These are phyloP conservation scores for Phrynosoma blainvillii DNA, from an alignment of 2,113 vertebrate species.

Conservation along the genomic window DNA sequence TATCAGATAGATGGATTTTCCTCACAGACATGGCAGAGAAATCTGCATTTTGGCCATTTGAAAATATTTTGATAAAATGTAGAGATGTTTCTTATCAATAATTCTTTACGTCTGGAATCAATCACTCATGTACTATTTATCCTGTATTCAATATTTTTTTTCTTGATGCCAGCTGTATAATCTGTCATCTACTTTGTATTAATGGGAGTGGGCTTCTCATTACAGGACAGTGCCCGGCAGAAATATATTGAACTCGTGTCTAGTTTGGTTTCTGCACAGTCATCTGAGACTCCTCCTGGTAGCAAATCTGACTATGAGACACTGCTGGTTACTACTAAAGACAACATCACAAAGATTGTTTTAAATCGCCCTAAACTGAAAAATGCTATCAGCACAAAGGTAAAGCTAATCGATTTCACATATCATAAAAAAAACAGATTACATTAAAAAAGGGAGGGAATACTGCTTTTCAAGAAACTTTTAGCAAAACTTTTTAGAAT, in stretches of 20 bases:
- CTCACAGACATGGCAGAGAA: neutral
- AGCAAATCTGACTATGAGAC: constrained; percentile 67
- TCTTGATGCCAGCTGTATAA: constrained; percentile 3
- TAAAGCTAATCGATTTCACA: constrained; percentile 51
- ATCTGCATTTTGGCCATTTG: neutral
- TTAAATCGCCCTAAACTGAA: constrained; percentile 90
- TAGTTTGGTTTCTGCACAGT: constrained; percentile 77
- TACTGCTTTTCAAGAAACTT: neutral
- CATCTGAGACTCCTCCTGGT: constrained; percentile 56
- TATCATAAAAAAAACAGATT: neutral
- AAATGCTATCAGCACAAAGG: constrained; percentile 88
- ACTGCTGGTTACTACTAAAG: constrained; percentile 81
- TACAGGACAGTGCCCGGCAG: constrained; percentile 86
- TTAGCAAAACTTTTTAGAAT: neutral
- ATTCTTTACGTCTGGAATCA: neutral
- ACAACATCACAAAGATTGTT: constrained; percentile 88
- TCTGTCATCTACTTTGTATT: constrained; percentile 14
- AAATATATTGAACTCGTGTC: constrained; percentile 85
- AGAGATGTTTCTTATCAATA: neutral
- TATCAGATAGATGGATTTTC: neutral
- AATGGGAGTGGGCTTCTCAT: neutral
- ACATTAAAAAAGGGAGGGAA: neutral
- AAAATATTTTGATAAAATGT: neutral
- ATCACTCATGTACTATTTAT: neutral
- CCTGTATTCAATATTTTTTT: neutral